Base-by-base conservation (phyloP, 2,797 vertebrate genomes). In the Ctenopoma kingsleyae region DNA sequence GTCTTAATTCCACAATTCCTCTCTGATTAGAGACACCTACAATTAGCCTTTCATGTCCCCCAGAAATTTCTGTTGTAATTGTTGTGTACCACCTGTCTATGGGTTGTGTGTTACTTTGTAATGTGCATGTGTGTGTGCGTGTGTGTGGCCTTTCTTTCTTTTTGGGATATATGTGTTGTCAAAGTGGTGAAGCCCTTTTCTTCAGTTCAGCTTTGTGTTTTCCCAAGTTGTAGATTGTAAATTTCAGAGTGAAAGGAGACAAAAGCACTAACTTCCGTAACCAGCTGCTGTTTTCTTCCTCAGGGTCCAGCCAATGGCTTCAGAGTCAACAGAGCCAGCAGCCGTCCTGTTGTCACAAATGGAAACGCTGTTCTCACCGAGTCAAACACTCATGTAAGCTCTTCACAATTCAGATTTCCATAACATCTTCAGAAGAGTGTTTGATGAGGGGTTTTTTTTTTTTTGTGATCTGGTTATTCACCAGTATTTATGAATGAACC, bases 261-360 rank as follows among this genome's bases (percentile, higher is more conserved):
- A 36, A 36, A 36, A 36, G 35, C 35, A 8, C 22, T 53, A 67
- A 72, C 43, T 48, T 1, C 25, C 44, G 57, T 75, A 41, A 67
- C 48, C 32, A 19, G 3, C 23, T 5, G 0, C 38, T 69, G 12
- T 25, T 67, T 22, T 83, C 49, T 22, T 62, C 63, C 58, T 35
- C 74, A 95, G 94, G 60, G 58, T 90, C 88, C 91, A 40, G 67
- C 64, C 53, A 93, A 91, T 57, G 91, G 87, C 55, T 78, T 87
- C 78, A 87, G 53, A 78, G 85, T 90, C 52, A 68, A 67, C n/a
- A 1, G 55, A 19, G 49, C 82, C 30, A 61, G 62, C 74, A 85
- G 51, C 76, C 83, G 78, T 49, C 40, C 76, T 20, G 22, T 56
- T 2, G 25, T 87, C 67, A 53, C 83, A 58, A 91, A 82, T 54